Evolutionary conservation across 2,797 vertebrate species (phyloP).

Genomic region (Scarus forsteni): DNA sequence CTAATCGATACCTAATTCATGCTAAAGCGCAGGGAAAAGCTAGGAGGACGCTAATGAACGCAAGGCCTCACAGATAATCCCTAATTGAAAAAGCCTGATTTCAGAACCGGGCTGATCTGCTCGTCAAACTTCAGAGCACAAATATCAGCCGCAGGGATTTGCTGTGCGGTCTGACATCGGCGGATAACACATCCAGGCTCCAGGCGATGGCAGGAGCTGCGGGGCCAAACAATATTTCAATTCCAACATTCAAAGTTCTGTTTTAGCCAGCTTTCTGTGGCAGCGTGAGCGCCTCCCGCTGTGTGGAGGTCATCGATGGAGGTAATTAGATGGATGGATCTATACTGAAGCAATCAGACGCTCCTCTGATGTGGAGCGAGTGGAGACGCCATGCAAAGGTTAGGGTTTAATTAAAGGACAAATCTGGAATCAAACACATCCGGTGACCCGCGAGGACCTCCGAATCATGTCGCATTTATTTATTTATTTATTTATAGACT

Average conservation of each 20-base stretch:
- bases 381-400: constrained; percentile 17
- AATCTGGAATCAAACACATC: background rate
- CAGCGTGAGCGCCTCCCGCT: background rate
- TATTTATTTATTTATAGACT: background rate
- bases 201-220: constrained; percentile 35
- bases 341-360: background rate
- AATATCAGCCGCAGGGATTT: constrained; percentile 44
- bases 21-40: constrained; percentile 5
- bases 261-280: constrained; percentile 35
- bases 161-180: constrained; percentile 41
- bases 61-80: constrained; percentile 32
- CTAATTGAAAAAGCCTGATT: constrained; percentile 22
- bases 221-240: constrained; percentile 42
- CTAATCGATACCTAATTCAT: constrained; percentile 25
- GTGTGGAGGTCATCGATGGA: constrained; percentile 6
- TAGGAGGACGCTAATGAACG: background rate
- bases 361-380: constrained; percentile 19
- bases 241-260: constrained; percentile 21
- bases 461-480: background rate
- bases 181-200: constrained; percentile 41
- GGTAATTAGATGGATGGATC: constrained; percentile 3
- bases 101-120: constrained; percentile 40
- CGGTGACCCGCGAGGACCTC: background rate
- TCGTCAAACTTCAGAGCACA: constrained; percentile 44
- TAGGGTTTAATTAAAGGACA: constrained; percentile 19